Base-by-base conservation (phyloP, 2,888 invertebrate genomes). In the Aproaerema taeniolella region DNA sequence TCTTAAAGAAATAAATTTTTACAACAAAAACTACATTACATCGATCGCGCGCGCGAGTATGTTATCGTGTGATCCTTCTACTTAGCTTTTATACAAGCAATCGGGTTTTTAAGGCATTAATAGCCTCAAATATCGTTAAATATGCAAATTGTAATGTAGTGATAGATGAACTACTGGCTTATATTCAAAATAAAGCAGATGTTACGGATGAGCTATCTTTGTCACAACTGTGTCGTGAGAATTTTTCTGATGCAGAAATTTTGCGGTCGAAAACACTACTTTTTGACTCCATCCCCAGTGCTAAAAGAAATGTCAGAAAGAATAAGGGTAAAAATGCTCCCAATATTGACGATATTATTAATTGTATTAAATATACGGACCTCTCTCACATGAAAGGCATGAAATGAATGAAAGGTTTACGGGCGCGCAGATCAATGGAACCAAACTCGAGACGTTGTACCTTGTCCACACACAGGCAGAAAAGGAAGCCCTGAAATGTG, bases 141-240 rank as follows among this genome's bases (percentile, higher is more conserved):
- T 33, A 24, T 14, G 24, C 33, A 9, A 33, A 33, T 33, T 33
- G 33, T 12, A 33, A 33, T 12, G 8, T 33, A 33, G 20, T 33
- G 13, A 24, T 33, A 3, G 13, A 33, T 12, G 33, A 33, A 14
- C 24, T 33, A 24, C 24, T 33, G 12, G 33, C 33, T 9, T 33
- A 12, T 24, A 33, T 33, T 11, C 33, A 33, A 24, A 33, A 33
- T 33, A 33, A 33, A 12, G 24, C 33, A 1, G 33, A 33, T 14
- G 33, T 33, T 12, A 33, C 24, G 24, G 33, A 33, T 13, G 33
- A 33, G 7, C 8, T 24, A 2, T 24, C 24, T 24, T 13, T 33
- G 4, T 7, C n/a, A 7, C 20, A 13, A n/a, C 11, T 33, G 7
- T 33, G 33, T n/a, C 13, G 33, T n/a, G 33, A 33, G 9, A 33